phyloP scores from a whole-genome alignment of 2,113 vertebrate genomes.

The Azemiops feae region DNA sequence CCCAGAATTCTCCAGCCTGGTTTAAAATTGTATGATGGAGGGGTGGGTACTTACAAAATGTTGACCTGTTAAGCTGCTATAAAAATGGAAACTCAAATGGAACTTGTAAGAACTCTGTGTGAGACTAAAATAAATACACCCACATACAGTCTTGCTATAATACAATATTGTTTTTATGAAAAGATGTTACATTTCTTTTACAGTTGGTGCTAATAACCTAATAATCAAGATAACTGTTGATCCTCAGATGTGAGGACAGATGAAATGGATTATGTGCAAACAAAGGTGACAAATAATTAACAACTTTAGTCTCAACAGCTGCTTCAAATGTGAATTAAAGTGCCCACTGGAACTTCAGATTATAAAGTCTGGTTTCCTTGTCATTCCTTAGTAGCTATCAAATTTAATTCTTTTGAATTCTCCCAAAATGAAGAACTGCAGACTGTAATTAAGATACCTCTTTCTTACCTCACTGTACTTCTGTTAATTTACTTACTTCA shows the following conservation, averaged over 20 bases:
- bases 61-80: background rate
- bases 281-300: slow-evolving; percentile 37
- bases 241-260: slow-evolving; percentile 40
- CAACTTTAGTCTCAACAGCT: slow-evolving; percentile 31
- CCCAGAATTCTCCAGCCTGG: background rate
- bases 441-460: background rate
- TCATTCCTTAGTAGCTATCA: background rate
- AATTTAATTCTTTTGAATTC: background rate
- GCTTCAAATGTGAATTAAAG: slow-evolving; percentile 8
- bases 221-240: slow-evolving; percentile 42
- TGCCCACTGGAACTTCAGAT: background rate
- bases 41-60: background rate
- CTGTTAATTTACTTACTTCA: background rate
- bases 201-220: slow-evolving; percentile 54
- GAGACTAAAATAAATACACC: slow-evolving; percentile 11
- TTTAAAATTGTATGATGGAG: background rate
- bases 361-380: background rate
- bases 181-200: slow-evolving; percentile 46
- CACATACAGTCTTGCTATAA: background rate
- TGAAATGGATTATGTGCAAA: slow-evolving; percentile 32
- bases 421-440: background rate
- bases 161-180: slow-evolving; percentile 43
- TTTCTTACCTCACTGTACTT: background rate
- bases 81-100: background rate
- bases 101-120: background rate